Conservation (phyloP, 2,113 vertebrate genomes). For the Maccullochella peelii region DNA sequence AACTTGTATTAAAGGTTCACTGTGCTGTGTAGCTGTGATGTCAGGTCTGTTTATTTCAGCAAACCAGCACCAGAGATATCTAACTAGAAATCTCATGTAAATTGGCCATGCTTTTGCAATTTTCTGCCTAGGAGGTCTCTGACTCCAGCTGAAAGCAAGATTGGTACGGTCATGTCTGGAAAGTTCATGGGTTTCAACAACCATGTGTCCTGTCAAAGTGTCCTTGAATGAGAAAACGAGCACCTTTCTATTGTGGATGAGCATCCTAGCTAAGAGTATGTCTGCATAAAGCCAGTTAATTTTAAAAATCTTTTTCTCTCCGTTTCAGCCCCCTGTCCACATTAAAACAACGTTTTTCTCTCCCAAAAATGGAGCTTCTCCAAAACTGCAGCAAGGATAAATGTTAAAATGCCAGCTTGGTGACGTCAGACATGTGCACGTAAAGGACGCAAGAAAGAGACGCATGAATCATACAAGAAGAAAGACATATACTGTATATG, state of each 20-base stretch:
- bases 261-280: background rate
- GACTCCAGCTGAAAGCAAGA: conserved; percentile 6
- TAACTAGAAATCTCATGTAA: conserved; percentile 23
- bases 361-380: background rate
- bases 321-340: background rate
- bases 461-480: background rate
- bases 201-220: conserved; percentile 26
- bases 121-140: conserved; percentile 17
- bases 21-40: background rate
- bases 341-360: background rate
- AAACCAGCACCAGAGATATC: background rate
- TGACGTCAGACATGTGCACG: background rate
- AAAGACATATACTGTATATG: background rate
- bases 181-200: conserved; percentile 13
- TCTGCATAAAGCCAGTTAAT: background rate
- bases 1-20: too few relatives aligned
- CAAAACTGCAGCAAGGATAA: background rate
- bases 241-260: background rate
- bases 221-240: background rate
- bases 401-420: background rate
- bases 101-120: background rate
- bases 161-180: background rate
- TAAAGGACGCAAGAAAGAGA: background rate
- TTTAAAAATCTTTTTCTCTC: background rate
- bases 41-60: conserved; percentile 7